Base-by-base conservation (phyloP, 2,113 vertebrate genomes). In the Macaca nemestrina region DNA sequence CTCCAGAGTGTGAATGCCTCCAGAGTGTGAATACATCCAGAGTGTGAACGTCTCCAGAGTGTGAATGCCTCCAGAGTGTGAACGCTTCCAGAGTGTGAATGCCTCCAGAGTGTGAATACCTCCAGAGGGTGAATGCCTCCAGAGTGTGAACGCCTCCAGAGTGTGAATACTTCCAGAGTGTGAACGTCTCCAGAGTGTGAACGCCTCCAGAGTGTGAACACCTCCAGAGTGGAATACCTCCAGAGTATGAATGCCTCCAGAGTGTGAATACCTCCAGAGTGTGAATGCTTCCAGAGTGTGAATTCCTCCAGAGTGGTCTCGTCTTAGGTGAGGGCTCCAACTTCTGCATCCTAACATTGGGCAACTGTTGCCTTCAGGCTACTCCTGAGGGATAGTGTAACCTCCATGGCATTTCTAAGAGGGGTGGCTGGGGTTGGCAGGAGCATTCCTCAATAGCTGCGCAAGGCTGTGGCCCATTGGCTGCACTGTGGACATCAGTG, bases 61-160 rank as follows among this genome's bases (percentile, higher is more conserved):
- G 48, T 48, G 48, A 48, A 48, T 0, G 0, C 48, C 48, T 48
- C 48, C 48, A 48, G 48, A 48, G 10, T 50, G 13, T 50, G 48
- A 50, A 3, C 14, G 0, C 48, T 0, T 50, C 48, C 13, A 50
- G 48, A 4, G 0, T 4, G 48, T 50, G 48, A 50, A 1, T 1
- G 1, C 13, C 13, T 50, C 48, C 48, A 50, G 48, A 50, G 3
- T 14, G 3, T 50, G 48, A 50, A 3, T 1, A 3, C 13, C 3
- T 50, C 3, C 50, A 50, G 3, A 50, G 13, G 0, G 3, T 50
- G 50, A 50, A 1, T 14, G 1, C 13, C 0, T 50, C 50, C 50
- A 50, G 50, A 14, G 50, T 1, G 1, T 50, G 13, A 50, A 4
- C 1, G 0, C 50, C 4, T 50, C 4, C 14, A 50, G 50, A 50